Evolutionary conservation across 1,140 invertebrate genomes (phyloP).

Genomic region (Cepaea nemoralis): DNA sequence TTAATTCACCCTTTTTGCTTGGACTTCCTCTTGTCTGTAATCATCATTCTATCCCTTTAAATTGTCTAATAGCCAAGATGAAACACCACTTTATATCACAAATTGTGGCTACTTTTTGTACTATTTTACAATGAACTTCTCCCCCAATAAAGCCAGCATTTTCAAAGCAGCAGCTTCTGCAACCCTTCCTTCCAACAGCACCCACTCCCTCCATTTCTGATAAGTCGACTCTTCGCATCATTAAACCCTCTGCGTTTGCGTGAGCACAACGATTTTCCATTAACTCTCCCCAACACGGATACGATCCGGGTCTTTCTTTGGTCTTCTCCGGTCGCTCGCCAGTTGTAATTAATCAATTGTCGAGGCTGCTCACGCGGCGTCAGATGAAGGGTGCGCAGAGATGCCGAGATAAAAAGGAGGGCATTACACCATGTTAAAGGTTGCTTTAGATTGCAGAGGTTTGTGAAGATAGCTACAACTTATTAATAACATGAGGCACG

Average conservation of each 20-base stretch:
- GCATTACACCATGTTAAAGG: slow-evolving; percentile 1
- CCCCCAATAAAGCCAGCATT: too few species aligned
- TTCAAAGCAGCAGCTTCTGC: neutral
- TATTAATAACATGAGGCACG: neutral
- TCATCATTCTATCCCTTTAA: too few species aligned
- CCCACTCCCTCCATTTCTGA: neutral
- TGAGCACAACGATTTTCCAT: slow-evolving; percentile 22
- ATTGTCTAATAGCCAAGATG: too few species aligned
- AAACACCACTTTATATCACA: too few species aligned
- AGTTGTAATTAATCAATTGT: slow-evolving; percentile 18
- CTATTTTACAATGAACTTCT: too few species aligned
- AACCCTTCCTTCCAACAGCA: neutral
- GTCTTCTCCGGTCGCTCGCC: neutral
- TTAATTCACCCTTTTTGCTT: too few species aligned
- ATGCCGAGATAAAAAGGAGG: slow-evolving; percentile 9
- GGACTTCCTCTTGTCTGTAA: too few species aligned
- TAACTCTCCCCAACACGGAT: slow-evolving; percentile 5
- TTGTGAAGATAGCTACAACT: slow-evolving; percentile 1
- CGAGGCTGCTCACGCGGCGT: slow-evolving; percentile 3
- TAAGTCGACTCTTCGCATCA: slow-evolving; percentile 13
- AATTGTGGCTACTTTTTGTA: too few species aligned
- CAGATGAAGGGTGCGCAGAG: neutral
- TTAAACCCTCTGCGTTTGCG: slow-evolving; percentile 16
- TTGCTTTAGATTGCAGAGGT: neutral
- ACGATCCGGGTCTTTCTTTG: neutral